Percentiles rank a stretch among this genome's conserved stretches.
Evolutionary conservation across 2,113 vertebrate genomes (phyloP).

Genomic region (Antechinus flavipes): DNA sequence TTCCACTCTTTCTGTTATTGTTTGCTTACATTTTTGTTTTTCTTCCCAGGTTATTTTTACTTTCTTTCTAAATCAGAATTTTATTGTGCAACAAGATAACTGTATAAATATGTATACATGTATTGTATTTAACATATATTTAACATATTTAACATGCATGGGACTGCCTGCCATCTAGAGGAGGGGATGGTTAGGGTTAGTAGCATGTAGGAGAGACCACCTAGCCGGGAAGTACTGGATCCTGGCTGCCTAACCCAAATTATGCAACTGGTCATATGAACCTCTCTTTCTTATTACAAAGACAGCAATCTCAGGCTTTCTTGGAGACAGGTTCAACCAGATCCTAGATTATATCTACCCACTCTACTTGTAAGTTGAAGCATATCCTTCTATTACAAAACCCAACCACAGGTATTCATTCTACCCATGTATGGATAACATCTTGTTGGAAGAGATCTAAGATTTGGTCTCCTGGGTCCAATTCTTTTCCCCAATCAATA

Average conservation of each 20-base stretch:
- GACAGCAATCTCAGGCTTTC: too few relatives aligned
- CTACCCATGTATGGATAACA: neutral
- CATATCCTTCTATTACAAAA: neutral
- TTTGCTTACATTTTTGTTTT: too few relatives aligned
- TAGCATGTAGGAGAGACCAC: neutral
- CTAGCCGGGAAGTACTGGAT: neutral
- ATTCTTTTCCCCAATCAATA: too few relatives aligned
- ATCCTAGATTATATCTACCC: neutral
- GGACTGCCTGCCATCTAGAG: too few relatives aligned
- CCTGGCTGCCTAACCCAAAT: neutral
- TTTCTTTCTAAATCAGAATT: too few relatives aligned
- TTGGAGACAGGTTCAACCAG: neutral
- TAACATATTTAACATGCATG: too few relatives aligned
- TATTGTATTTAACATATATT: too few relatives aligned
- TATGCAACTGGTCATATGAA: neutral
- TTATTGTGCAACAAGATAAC: too few relatives aligned
- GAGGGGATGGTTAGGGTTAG: too few relatives aligned
- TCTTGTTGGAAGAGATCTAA: neutral
- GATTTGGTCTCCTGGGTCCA: neutral
- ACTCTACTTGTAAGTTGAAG: neutral
- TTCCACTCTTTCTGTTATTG: too few relatives aligned
- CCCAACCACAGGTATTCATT: neutral
- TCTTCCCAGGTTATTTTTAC: too few relatives aligned
- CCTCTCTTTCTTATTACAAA: neutral
- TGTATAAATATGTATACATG: too few relatives aligned